Percentiles rank a stretch among this genome's conserved stretches.
phyloP scores from a whole-genome alignment of 1,140 invertebrate species.

The Tachypleus tridentatus region DNA sequence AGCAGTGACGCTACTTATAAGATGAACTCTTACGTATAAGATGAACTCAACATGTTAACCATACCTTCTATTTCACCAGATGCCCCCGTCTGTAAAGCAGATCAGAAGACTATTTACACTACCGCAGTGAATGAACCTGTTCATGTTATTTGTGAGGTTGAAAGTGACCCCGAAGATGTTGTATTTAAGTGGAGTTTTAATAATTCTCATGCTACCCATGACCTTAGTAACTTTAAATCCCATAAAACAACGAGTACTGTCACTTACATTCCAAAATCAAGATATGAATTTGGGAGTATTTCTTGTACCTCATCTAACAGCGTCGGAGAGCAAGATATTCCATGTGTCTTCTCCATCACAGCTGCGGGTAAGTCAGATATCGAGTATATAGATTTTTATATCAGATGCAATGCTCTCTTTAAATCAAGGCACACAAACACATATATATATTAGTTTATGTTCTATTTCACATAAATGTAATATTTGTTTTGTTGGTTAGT shows the following conservation, averaged over 20 bases:
- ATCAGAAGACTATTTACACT: conserved; percentile 19
- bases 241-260: conserved; percentile 3
- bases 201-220: conserved; percentile 2
- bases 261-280: conserved; percentile 48
- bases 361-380: conserved; percentile 44
- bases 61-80: conserved; percentile 12
- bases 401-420: too few relatives aligned
- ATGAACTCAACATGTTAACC: too few relatives aligned
- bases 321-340: conserved; percentile 56
- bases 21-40: too few relatives aligned
- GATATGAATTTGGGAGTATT: conserved; percentile 60
- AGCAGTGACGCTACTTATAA: too few relatives aligned
- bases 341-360: conserved; percentile 64
- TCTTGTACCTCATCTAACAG: conserved; percentile 76
- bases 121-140: conserved; percentile 24
- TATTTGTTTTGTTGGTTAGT: too few relatives aligned
- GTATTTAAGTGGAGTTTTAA: conserved; percentile 25
- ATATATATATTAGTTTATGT: too few relatives aligned
- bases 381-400: too few relatives aligned
- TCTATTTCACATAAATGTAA: too few relatives aligned
- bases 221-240: too few relatives aligned
- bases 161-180: conserved; percentile 25
- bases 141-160: conserved; percentile 26
- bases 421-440: too few relatives aligned
- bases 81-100: conserved; percentile 24